Base-by-base conservation (phyloP, 1,140 invertebrate species). In the Drosophila suzukii region DNA sequence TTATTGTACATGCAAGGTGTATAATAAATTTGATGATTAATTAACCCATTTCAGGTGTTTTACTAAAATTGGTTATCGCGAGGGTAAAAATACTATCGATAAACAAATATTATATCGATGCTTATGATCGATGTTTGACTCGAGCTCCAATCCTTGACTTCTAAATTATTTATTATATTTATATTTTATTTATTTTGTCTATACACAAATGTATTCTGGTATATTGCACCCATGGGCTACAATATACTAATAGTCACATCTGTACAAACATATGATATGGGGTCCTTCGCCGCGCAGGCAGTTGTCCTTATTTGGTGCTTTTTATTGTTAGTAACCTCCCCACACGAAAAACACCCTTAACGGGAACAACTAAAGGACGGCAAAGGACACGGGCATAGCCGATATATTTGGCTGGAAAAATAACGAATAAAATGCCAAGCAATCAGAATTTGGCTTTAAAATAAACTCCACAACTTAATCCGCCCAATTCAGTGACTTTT, bases 351-450 rank as follows among this genome's bases (percentile, higher is more conserved):
- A 84, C 81, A 79, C 81, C 81, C 81, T 49, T 61, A 84, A 83
- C 51, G 50, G 76, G 71, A 75, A 78, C 65, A 63, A 58, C 61
- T 67, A 74, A 84, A 84, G 81, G 81, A 68, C 81, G 81, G 78
- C 63, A 84, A 84, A 84, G 81, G 81, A 84, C 80, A 83, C 80
- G 75, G 81, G 70, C 72, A 66, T 61, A 72, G 81, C 82, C 76
- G 65, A 79, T 62, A 62, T 59, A 46, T 36, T 60, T 76, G 60
- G 49, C 65, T 36, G 30, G n/a, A 27, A 50, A 59, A 83, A 51
- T 61, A 59, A 50, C 41, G 44, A 34, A 58, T 46, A 60, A 44
- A 62, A 66, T 59, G 54, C 51, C 38, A 6, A 34, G 38, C 38
- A 58, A 46, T 61, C 54, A 60, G 47, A 54, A 73, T 4, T 15